Evolutionary conservation across 2,888 invertebrate genomes (phyloP).

Genomic region (Nysson spinosus): DNA sequence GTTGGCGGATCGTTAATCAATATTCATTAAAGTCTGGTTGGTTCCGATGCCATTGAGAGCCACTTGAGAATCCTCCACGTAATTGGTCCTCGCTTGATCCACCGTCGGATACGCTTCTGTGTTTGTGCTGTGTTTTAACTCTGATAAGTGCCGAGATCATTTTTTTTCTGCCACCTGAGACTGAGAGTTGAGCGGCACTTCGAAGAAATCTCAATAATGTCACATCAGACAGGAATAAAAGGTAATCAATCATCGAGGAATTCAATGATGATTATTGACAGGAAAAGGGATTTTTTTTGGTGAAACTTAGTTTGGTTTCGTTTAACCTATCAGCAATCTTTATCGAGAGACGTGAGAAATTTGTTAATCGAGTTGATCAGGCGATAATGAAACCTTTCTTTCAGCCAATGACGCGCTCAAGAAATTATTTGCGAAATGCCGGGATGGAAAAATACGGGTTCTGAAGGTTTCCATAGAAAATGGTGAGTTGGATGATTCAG

Average conservation of each 20-base stretch:
- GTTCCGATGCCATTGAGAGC: constrained; percentile 12
- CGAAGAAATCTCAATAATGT: constrained; percentile 80
- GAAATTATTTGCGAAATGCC: constrained; percentile 89
- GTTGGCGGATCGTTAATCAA: constrained; percentile 25
- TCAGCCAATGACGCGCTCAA: constrained; percentile 90
- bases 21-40: constrained; percentile 16
- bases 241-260: constrained; percentile 79
- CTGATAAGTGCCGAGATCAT: not conserved
- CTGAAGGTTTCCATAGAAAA: constrained; percentile 92
- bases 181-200: not conserved
- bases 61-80: not conserved
- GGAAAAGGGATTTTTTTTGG: not conserved
- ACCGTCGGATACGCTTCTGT: constrained; percentile 12
- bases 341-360: not conserved
- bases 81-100: constrained; percentile 4
- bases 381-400: constrained; percentile 63
- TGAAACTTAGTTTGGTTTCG: constrained; percentile 2
- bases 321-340: constrained; percentile 37
- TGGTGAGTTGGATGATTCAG: constrained; percentile 81
- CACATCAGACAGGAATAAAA: constrained; percentile 94
- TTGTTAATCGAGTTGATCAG: not conserved
- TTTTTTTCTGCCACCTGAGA: constrained; percentile 9
- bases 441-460: constrained; percentile 88
- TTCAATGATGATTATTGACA: not conserved
- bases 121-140: constrained; percentile 7